Evolutionary conservation across 2,797 vertebrate species (phyloP), one percentile per base, ranked within the genome.

Genomic region (Anisognathus igniventris): DNA sequence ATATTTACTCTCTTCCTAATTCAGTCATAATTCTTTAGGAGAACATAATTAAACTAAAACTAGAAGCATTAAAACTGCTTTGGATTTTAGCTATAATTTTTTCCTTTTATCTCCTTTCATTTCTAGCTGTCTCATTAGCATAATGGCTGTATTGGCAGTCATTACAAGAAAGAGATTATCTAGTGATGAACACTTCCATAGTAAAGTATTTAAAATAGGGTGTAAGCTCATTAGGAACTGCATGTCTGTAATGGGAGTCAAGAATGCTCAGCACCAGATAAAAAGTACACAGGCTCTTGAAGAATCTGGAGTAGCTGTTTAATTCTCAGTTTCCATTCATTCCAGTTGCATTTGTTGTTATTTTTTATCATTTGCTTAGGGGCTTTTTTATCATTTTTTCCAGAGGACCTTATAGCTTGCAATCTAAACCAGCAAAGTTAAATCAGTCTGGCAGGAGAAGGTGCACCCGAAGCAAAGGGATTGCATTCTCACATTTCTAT

Each of bases 61-160:
- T 75, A 85, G 37, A 75, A 82, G 21, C 15, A 24, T 42, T 70
- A 74, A 89, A 92, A 62, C 21, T 70, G 30, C 53, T 91, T 90
- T 90, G 82, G 72, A 78, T 92, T 93, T 93, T 82, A 87, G 77
- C 85, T 86, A 33, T 90, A 1, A 0, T 13, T 79, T 73, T 73
- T 94, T 94, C 22, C n/a, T 89, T 91, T 79, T 89, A 84, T 92
- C 77, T 92, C 45, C 48, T 91, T 96, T 95, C 58, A 88, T 85
- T 93, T 95, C 84, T 95, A 70, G 54, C 25, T 94, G 56, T 94
- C 84, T 96, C 57, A 71, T 97, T 94, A 91, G 33, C 74, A 93
- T 95, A 96, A 97, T 91, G 88, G 65, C 65, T 91, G 40, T 90
- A 95, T 85, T 93, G 92, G 72, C 77, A 95, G 58, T 95, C 91